Conservation (phyloP, 1,140 invertebrate genomes). For the Babylonia areolata region DNA sequence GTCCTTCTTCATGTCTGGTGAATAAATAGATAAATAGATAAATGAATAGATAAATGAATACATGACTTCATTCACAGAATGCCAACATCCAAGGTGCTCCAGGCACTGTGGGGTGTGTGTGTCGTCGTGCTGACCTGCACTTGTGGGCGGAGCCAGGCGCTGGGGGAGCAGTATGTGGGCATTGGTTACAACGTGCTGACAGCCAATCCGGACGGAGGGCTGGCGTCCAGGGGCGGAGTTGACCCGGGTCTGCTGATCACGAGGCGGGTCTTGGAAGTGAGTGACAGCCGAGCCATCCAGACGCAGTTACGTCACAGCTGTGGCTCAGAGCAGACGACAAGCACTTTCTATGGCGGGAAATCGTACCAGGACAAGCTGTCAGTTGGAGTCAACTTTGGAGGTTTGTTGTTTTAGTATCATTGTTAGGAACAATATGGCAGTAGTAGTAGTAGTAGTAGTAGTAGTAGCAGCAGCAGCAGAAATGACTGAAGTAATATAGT, state of each 20-base stretch:
- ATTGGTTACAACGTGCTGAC: constrained; percentile 57
- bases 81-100: too few relatives aligned
- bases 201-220: constrained; percentile 54
- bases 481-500: too few relatives aligned
- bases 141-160: constrained; percentile 14
- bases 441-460: too few relatives aligned
- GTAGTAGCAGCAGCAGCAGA: too few relatives aligned
- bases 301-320: constrained; percentile 52
- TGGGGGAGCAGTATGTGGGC: constrained; percentile 44
- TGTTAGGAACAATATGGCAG: too few relatives aligned
- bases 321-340: constrained; percentile 13
- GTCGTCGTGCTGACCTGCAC: neutral
- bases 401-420: constrained; percentile 27
- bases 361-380: constrained; percentile 56
- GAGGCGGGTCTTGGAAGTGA: constrained; percentile 47
- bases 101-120: neutral
- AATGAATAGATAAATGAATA: neutral
- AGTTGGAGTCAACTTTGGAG: constrained; percentile 43
- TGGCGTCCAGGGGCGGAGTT: constrained; percentile 44
- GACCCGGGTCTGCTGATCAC: constrained; percentile 52
- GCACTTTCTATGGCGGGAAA: constrained; percentile 49
- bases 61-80: neutral
- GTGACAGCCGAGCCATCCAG: constrained; percentile 37
- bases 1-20: neutral
- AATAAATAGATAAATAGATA: neutral